A percentile compares a stretch with the other conserved stretches of the same genome.
These are phyloP conservation scores for Drosophila leontia DNA, from an alignment of 1,140 invertebrate species.

Conservation along the genomic window DNA sequence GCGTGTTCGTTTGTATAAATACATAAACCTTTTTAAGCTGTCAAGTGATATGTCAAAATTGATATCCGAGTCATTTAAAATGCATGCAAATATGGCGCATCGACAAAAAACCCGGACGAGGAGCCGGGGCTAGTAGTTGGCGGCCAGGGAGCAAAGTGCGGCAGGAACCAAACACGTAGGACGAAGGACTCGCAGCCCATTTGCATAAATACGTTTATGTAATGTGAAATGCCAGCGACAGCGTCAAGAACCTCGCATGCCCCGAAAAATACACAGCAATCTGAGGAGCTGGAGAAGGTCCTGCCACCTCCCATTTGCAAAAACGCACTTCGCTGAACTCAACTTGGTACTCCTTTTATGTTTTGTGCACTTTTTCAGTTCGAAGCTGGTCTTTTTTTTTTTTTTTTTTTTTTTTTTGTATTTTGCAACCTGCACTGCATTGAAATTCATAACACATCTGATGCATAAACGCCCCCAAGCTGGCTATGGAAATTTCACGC, in stretches of 20 bases:
- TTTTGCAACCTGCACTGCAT: constrained; percentile 36
- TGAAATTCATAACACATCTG: constrained; percentile 83
- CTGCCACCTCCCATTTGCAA: constrained; percentile 25
- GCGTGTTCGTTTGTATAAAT: constrained; percentile 71
- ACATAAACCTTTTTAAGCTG: constrained; percentile 84
- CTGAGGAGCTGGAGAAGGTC: not conserved
- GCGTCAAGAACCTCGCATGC: constrained; percentile 53
- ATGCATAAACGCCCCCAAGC: constrained; percentile 77
- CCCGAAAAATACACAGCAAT: constrained; percentile 4
- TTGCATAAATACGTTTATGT: constrained; percentile 82
- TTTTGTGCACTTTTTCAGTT: constrained; percentile 33
- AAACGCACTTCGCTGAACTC: constrained; percentile 59
- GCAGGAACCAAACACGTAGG: constrained; percentile 53
- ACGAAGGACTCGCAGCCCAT: constrained; percentile 71
- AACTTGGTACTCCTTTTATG: not conserved
- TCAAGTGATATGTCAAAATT: constrained; percentile 84
- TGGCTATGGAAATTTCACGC: constrained; percentile 74
- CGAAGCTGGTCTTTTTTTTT: constrained; percentile 23
- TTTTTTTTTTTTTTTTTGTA: constrained; percentile 1
- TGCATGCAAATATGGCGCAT: constrained; percentile 80
- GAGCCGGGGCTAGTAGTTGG: constrained; percentile 38
- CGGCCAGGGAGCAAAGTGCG: constrained; percentile 38
- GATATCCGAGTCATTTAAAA: constrained; percentile 83
- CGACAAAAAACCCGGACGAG: constrained; percentile 45
- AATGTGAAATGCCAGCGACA: constrained; percentile 81